Base-by-base conservation (phyloP, 1,140 invertebrate species). In the Cherax quadricarinatus region DNA sequence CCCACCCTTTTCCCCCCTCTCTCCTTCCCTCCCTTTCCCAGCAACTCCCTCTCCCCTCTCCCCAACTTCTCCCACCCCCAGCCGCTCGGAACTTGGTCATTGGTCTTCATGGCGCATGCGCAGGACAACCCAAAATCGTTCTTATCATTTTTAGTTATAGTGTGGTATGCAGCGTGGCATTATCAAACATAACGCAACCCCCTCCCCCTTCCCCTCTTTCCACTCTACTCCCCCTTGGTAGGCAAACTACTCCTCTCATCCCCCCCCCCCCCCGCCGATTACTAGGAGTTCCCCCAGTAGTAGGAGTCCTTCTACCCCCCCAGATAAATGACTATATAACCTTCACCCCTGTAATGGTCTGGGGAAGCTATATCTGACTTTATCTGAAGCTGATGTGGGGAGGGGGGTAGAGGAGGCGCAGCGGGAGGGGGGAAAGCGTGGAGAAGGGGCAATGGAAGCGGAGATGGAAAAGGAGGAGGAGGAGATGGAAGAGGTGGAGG, bases 281-380 rank as follows among this genome's bases (percentile, higher is more conserved):
- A 16, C 78, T 12, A 53, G 62, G n/a, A 80, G 51, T 73, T 49
- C 80, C 62, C 81, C 53, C 30, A 30, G 10, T 60, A 18, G 49
- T 60, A 21, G 6, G 5, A 4, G 49, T 49, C 41, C 86, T 60
- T 53, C 62, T n/a, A 24, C 86, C 75, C 73, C 73, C 30, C 73
- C 83, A 86, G 89, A 91, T 91, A 91, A 91, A 91, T 83, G 86
- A 75, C 80, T 75, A 91, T 85, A 85, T 91, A 91, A 51, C 84
- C 83, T 91, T 82, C 89, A 83, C 53, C 53, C 53, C 53, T 57
- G 53, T 57, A 57, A 57, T 57, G 53, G 53, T 57, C 53, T 57
- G 53, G 53, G 89, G 86, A 91, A 83, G 83, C 60, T 91, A 91
- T 91, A 91, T 66, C 79, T 73, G 53, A 85, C 86, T 91, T 91